Evolutionary conservation across 2,888 invertebrate species (phyloP), one percentile per base, ranked within the genome.

Genomic region (Lycocerus yunnanus): DNA sequence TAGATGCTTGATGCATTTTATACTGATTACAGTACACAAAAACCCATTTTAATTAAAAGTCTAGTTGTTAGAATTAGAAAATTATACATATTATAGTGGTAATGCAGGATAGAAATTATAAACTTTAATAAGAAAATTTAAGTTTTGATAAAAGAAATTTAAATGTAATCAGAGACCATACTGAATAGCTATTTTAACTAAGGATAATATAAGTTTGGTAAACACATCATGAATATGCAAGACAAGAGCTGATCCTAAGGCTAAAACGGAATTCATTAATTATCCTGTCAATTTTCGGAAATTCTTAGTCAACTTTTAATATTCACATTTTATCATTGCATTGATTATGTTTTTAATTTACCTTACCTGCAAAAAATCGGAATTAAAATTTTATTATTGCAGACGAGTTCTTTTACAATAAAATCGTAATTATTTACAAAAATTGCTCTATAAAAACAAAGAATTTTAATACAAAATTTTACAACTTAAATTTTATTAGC

Each of bases 141-240:
- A 66, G 66, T 66, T 66, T 27, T 67, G n/a, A 43, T 58, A 67
- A 67, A 67, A 67, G 58, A 67, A 67, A 43, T 43, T 58, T 68
- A 59, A 71, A 65, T 71, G 65, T 74, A 74, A 74, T 74, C 68
- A 66, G 68, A 74, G 71, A 74, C 70, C 71, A 74, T 74, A 74
- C 66, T 74, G 70, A 66, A 67, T 65, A 70, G 76, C 68, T 82
- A 81, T 83, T 83, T 81, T 84, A 85, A 83, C 85, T 85, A 86
- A 86, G 85, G 86, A 86, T 86, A 86, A 86, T 86, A 86, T 86
- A 86, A 86, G 85, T 86, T 86, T 83, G 84, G 84, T 84, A 85
- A 85, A 85, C 85, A 85, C 82, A 83, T 83, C 83, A 85, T 86
- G 85, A 86, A 86, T 86, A 86, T 86, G 78, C 78, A 79, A 77